Evolutionary conservation across 2,888 invertebrate genomes (phyloP).

Genomic region (Meliscaeva auricollis): DNA sequence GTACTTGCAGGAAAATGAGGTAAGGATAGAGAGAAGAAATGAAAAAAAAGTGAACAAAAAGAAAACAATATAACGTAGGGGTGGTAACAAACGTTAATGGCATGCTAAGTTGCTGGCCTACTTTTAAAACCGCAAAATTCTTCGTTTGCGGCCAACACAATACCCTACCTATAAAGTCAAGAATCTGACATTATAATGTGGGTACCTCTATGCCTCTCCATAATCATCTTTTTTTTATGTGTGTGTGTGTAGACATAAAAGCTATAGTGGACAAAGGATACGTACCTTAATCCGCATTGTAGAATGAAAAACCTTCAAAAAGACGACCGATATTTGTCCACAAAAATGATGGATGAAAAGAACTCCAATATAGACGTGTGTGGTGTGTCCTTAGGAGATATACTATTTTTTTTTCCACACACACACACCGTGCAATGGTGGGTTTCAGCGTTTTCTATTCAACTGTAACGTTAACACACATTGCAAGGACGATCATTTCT

Average conservation of each 20-base stretch:
- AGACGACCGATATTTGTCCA: conserved; percentile 59
- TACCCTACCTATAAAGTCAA: too few species aligned
- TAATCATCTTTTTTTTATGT: not conserved
- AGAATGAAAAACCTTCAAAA: conserved; percentile 41
- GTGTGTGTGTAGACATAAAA: not conserved
- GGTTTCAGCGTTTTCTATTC: not conserved
- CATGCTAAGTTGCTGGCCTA: conserved; percentile 27
- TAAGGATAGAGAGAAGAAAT: not conserved
- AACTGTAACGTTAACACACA: conserved; percentile 17
- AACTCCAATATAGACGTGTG: conserved; percentile 8
- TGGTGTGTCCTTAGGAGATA: not conserved
- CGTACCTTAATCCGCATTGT: conserved; percentile 62
- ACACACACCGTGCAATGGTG: too few species aligned
- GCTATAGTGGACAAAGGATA: conserved; percentile 55
- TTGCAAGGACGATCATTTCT: conserved; percentile 4
- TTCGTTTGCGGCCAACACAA: conserved; percentile 32
- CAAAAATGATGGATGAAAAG: conserved; percentile 24
- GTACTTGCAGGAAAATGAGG: not conserved
- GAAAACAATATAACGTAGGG: not conserved
- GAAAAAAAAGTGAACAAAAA: not conserved
- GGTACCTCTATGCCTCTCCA: not conserved
- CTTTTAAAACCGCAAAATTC: conserved; percentile 28
- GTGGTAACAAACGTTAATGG: conserved; percentile 19
- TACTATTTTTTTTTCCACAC: not conserved
- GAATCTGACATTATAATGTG: conserved; percentile 14